Conservation (phyloP, 2,888 invertebrate species). For the Andrena haemorrhoa region DNA sequence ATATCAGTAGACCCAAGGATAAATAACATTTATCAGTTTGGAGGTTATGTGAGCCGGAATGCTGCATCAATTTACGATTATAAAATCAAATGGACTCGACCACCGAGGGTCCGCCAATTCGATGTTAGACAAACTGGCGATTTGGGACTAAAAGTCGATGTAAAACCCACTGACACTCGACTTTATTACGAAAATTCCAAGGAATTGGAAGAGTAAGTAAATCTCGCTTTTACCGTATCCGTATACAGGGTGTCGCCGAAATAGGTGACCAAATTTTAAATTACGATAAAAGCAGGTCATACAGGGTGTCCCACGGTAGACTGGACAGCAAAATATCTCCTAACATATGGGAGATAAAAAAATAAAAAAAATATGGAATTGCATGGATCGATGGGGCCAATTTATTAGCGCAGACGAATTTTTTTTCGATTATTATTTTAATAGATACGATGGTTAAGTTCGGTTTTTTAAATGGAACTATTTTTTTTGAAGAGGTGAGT, state of each 20-base stretch:
- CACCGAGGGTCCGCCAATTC: constrained; percentile 88
- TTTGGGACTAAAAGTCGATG: constrained; percentile 86
- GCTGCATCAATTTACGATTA: constrained; percentile 85
- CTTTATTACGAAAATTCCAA: constrained; percentile 87
- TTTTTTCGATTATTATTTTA: too few relatives aligned
- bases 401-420: too few relatives aligned
- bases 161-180: constrained; percentile 86
- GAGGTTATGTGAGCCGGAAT: constrained; percentile 74
- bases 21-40: constrained; percentile 28
- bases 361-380: too few relatives aligned
- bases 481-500: too few relatives aligned
- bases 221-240: background rate
- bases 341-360: too few relatives aligned
- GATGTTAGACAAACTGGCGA: constrained; percentile 91
- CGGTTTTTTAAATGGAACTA: too few relatives aligned
- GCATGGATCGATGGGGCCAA: too few relatives aligned
- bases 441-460: too few relatives aligned
- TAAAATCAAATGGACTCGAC: constrained; percentile 92
- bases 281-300: background rate
- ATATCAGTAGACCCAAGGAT: background rate
- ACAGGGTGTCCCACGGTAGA: too few relatives aligned
- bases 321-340: too few relatives aligned
- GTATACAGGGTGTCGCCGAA: background rate
- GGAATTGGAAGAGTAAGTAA: constrained; percentile 89
- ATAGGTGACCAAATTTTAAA: background rate